A percentile compares a stretch with the other conserved stretches of the same genome.
These are phyloP conservation scores for Netelia inedita DNA, from an alignment of 2,888 invertebrate genomes.

Conservation along the genomic window DNA sequence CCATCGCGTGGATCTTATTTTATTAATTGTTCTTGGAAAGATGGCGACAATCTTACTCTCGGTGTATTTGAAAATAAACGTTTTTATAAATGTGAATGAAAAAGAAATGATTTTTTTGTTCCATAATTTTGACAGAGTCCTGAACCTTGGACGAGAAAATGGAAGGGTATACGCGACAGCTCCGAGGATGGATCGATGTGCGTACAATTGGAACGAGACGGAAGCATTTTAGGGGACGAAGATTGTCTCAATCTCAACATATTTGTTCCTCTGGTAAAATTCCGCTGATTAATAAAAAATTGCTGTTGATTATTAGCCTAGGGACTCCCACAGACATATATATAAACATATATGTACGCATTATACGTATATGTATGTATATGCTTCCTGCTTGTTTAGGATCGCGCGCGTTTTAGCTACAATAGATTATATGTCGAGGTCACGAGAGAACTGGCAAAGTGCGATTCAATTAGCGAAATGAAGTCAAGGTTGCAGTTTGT, in stretches of 20 bases:
- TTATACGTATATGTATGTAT: constrained; percentile 12
- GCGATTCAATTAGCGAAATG: constrained; percentile 66
- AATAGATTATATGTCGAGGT: constrained; percentile 69
- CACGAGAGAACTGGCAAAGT: constrained; percentile 34
- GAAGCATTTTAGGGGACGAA: constrained; percentile 75
- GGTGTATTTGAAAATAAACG: neutral
- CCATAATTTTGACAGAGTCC: constrained; percentile 71
- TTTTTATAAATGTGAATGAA: neutral
- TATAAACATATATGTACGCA: neutral
- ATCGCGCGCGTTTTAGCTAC: constrained; percentile 58
- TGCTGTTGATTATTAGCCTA: constrained; percentile 11
- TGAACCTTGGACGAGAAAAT: constrained; percentile 75
- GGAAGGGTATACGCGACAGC: constrained; percentile 72
- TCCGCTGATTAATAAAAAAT: constrained; percentile 44
- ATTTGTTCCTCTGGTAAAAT: constrained; percentile 79
- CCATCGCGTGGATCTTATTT: too few relatives aligned
- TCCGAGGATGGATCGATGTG: constrained; percentile 75
- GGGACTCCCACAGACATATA: neutral
- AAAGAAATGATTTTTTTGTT: neutral
- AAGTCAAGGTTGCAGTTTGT: constrained; percentile 64
- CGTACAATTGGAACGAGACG: constrained; percentile 69
- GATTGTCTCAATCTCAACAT: constrained; percentile 81
- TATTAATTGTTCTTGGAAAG: too few relatives aligned
- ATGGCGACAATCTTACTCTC: too few relatives aligned
- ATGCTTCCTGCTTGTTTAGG: constrained; percentile 24